phyloP scores from a whole-genome alignment of 1,140 invertebrate genomes.

The Harpegnathos saltator region DNA sequence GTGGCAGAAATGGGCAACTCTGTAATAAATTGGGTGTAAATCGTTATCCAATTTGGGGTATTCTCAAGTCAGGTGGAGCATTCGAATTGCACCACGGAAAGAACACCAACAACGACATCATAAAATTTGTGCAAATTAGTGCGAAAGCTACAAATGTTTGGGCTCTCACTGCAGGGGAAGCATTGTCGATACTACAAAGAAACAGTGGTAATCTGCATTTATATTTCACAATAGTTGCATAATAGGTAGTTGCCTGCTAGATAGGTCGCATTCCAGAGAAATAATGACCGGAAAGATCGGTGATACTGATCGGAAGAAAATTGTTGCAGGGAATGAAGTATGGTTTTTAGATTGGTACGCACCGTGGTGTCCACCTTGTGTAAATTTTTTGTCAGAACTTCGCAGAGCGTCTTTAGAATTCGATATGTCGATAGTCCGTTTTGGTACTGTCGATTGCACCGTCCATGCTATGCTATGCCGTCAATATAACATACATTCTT shows the following conservation, averaged over 20 bases:
- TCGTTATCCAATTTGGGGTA: slow-evolving; percentile 90
- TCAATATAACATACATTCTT: slow-evolving; percentile 89
- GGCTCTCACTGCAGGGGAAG: slow-evolving; percentile 88
- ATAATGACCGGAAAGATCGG: no score
- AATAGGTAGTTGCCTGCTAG: no score
- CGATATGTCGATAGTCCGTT: slow-evolving; percentile 85
- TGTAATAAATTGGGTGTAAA: slow-evolving; percentile 87
- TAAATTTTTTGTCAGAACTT: slow-evolving; percentile 90
- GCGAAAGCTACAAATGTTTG: slow-evolving; percentile 88
- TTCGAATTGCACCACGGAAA: slow-evolving; percentile 91
- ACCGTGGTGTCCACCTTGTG: slow-evolving; percentile 94
- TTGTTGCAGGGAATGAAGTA: slow-evolving; percentile 83
- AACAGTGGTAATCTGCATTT: slow-evolving; percentile 76
- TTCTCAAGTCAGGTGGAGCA: slow-evolving; percentile 90
- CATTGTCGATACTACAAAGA: slow-evolving; percentile 85
- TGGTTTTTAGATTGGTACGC: slow-evolving; percentile 94
- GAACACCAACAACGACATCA: slow-evolving; percentile 88
- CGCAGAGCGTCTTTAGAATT: slow-evolving; percentile 89
- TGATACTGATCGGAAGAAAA: slow-evolving; percentile 1
- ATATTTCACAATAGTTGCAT: slow-evolving; percentile 19
- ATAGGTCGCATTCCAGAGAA: no score
- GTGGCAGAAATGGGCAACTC: slow-evolving; percentile 85
- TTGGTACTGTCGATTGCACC: slow-evolving; percentile 90
- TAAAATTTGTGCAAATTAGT: slow-evolving; percentile 90
- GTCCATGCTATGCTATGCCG: slow-evolving; percentile 86